These are phyloP conservation scores for Neria commutata DNA, from an alignment of 2,888 invertebrate genomes.

Conservation along the genomic window DNA sequence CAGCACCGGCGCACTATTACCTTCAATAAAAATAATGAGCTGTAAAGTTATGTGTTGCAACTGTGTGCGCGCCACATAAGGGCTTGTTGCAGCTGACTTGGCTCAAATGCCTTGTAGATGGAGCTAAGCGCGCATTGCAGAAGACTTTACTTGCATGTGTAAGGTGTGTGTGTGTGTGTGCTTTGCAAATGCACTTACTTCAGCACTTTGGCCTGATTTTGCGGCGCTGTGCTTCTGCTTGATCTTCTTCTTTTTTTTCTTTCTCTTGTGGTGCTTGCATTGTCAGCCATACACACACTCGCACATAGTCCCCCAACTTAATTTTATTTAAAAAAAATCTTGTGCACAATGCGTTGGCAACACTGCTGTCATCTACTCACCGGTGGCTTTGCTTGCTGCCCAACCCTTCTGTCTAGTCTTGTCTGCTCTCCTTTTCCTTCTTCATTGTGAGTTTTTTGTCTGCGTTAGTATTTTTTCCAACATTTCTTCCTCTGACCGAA, in stretches of 20 bases:
- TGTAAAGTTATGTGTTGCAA: constrained; percentile 50
- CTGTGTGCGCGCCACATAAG: constrained; percentile 45
- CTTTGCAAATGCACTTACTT: neutral
- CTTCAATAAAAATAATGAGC: constrained; percentile 52
- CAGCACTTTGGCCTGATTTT: neutral
- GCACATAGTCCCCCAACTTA: constrained; percentile 25
- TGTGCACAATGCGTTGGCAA: constrained; percentile 38
- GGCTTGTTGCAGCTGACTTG: no score
- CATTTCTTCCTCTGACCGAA: no score
- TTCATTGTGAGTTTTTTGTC: neutral
- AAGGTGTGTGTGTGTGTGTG: neutral
- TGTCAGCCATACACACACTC: constrained; percentile 25
- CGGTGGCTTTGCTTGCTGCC: no score
- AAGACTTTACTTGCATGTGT: constrained; percentile 17
- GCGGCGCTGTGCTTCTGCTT: neutral
- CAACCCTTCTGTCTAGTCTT: constrained; percentile 1
- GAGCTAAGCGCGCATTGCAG: no score
- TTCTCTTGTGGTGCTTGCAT: constrained; percentile 20
- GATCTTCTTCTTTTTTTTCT: no score
- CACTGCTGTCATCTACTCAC: constrained; percentile 13
- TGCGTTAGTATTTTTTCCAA: no score
- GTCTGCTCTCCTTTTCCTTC: constrained; percentile 17
- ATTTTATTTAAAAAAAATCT: constrained; percentile 39
- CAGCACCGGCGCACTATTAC: constrained; percentile 46
- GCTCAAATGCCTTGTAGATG: no score